Base-by-base conservation (phyloP, 1,140 invertebrate species). In the Latrodectus geometricus region DNA sequence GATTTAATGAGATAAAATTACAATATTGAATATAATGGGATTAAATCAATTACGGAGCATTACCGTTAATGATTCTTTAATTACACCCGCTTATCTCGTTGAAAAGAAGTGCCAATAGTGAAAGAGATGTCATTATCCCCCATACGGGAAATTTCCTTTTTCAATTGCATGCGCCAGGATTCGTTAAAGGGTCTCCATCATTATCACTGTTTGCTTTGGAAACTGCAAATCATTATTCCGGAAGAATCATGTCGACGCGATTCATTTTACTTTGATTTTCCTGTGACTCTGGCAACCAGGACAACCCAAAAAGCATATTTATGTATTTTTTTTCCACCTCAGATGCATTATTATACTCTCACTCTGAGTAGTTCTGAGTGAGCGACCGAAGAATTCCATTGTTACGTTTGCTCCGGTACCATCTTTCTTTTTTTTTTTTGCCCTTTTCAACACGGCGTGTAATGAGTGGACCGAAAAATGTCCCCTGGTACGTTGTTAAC, bases 351-450 rank as follows among this genome's bases (percentile, higher is more conserved):
- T 69, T 69, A 69, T 61, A 61, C 54, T 14, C 54, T 8, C 11
- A 17, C 66, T 21, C n/a, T n/a, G n/a, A n/a, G n/a, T 21, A 73
- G 21, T n/a, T 48, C 35, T 35, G 35, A 35, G 21, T 17, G 9
- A 21, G 48, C 68, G 78, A 68, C 65, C 48, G 54, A 35, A 80
- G 70, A 65, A 54, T 73, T 54, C 69, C 68, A 66, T 54, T 82
- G 73, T 83, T 83, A 75, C 56, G 65, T 75, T 75, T 83, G 81
- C 81, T 68, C 23, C 54, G 72, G 72, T 66, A 70, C 54, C 65
- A 80, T 23, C n/a, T 69, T 9, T 69, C 20, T 23, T 9, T 35
- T 35, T 35, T 35, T 35, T 35, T 35, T 35, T 35, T 1, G 35
- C 35, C 35, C 5, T 35, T 5, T 35, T 5, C 1, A 1, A 3